These are phyloP conservation scores for Tylochromis polylepis DNA, from an alignment of 2,113 vertebrate genomes.

Conservation along the genomic window DNA sequence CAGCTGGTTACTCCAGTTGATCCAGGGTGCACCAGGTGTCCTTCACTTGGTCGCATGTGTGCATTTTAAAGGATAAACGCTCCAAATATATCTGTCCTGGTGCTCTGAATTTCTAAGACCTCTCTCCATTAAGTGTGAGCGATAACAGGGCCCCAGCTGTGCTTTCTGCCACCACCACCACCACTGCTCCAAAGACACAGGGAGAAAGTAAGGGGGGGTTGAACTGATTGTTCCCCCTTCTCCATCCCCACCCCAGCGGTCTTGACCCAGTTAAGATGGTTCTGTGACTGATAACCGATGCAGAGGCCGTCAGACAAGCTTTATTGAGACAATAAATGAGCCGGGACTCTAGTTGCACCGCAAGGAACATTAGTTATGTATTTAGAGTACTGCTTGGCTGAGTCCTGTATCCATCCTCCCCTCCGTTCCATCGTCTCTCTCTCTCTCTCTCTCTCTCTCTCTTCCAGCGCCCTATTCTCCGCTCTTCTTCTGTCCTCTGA, in stretches of 20 bases:
- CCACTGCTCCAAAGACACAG: constrained; percentile 30
- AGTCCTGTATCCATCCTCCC: constrained; percentile 23
- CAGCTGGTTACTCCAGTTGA: neutral
- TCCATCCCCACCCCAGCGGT: constrained; percentile 47
- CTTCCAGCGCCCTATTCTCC: neutral
- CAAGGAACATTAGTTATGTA: constrained; percentile 68
- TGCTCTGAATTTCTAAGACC: constrained; percentile 49
- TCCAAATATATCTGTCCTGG: constrained; percentile 43
- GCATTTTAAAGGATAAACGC: constrained; percentile 51
- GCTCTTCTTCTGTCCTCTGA: neutral
- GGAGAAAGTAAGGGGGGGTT: neutral
- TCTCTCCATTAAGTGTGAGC: constrained; percentile 58
- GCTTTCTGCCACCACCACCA: constrained; percentile 4
- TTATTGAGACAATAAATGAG: constrained; percentile 77
- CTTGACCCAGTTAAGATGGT: constrained; percentile 72
- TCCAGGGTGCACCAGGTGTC: constrained; percentile 18
- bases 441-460: neutral
- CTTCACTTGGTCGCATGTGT: constrained; percentile 34
- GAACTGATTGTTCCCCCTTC: neutral
- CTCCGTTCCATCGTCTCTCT: neutral
- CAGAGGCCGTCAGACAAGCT: constrained; percentile 63
- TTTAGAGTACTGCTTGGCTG: constrained; percentile 63
- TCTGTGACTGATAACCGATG: constrained; percentile 71
- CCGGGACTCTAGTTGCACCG: constrained; percentile 40
- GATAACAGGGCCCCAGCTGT: constrained; percentile 67